Conservation (phyloP, 2,888 invertebrate genomes). For the Caenorhabditis sp. region DNA sequence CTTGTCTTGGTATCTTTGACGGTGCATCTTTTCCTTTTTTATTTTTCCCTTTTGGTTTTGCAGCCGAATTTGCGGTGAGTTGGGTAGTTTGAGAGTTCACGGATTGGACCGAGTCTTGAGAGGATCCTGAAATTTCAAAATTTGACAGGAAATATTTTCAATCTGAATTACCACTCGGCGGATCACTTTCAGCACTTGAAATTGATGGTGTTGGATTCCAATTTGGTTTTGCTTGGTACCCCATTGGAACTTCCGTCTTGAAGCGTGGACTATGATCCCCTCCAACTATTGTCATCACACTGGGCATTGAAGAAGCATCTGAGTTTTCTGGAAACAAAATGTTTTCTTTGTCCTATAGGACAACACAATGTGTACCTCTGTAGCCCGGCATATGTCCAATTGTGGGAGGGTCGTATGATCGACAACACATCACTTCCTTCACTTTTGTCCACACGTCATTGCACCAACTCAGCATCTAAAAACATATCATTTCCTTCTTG, state of each 20-base stretch:
- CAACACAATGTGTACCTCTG: slow-evolving; percentile 21
- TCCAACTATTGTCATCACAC: slow-evolving; percentile 78
- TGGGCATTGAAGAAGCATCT: slow-evolving; percentile 43
- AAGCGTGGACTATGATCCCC: slow-evolving; percentile 75
- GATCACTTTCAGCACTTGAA: slow-evolving; percentile 37
- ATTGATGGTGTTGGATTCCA: slow-evolving; percentile 42
- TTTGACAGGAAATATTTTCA: not conserved
- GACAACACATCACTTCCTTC: slow-evolving; percentile 77
- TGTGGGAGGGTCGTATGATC: slow-evolving; percentile 71
- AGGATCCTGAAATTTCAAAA: slow-evolving; percentile 21
- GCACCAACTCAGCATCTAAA: slow-evolving; percentile 77
- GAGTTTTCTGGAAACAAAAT: slow-evolving; percentile 30
- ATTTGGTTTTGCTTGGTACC: slow-evolving; percentile 14
- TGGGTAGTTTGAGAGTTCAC: slow-evolving; percentile 11
- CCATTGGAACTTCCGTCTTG: slow-evolving; percentile 41
- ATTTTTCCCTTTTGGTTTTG: slow-evolving; percentile 12
- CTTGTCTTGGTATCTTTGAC: slow-evolving; percentile 46
- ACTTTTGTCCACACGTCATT: slow-evolving; percentile 79
- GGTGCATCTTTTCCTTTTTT: slow-evolving; percentile 12
- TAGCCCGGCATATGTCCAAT: slow-evolving; percentile 65
- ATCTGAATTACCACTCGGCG: slow-evolving; percentile 31
- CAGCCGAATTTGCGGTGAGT: slow-evolving; percentile 10
- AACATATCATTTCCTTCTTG: no score
- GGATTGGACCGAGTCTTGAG: slow-evolving; percentile 22
- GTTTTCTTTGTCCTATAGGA: not conserved